A percentile compares a stretch with the other conserved stretches of the same genome.
phyloP scores from a whole-genome alignment of 2,888 invertebrate species.

The Tiphia femorata region DNA sequence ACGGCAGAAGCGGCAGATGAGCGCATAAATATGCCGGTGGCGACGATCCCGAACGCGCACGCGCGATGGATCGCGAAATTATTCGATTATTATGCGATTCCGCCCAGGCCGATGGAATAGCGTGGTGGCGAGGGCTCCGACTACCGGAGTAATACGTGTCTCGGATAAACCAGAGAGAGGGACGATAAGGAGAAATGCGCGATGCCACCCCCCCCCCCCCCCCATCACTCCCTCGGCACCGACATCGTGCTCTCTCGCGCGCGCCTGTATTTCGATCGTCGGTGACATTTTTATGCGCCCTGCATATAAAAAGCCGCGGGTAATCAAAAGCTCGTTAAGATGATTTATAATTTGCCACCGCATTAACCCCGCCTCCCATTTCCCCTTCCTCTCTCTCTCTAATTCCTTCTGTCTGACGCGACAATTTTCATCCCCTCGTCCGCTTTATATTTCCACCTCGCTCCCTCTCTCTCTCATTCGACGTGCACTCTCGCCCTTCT shows the following conservation, averaged over 20 bases:
- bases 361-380: constrained; percentile 39
- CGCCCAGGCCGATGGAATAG: too few species aligned
- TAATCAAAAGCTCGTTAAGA: constrained; percentile 67
- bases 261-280: constrained; percentile 50
- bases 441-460: constrained; percentile 12
- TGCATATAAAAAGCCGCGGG: constrained; percentile 46
- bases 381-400: constrained; percentile 2
- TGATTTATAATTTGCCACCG: constrained; percentile 63
- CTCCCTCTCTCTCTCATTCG: background rate
- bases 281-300: constrained; percentile 58
- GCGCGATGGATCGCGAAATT: constrained; percentile 4
- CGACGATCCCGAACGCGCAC: background rate
- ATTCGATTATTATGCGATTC: constrained; percentile 21
- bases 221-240: too few species aligned
- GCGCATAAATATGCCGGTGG: too few species aligned
- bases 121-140: too few species aligned
- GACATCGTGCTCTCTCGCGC: too few species aligned
- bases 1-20: too few species aligned
- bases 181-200: constrained; percentile 34
- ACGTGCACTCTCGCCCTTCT: background rate
- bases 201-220: too few species aligned
- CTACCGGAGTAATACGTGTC: constrained; percentile 11
- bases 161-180: constrained; percentile 32
- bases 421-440: constrained; percentile 15
- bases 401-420: too few species aligned